Conservation (phyloP, 1,140 invertebrate genomes). For the Sitophilus oryzae region DNA sequence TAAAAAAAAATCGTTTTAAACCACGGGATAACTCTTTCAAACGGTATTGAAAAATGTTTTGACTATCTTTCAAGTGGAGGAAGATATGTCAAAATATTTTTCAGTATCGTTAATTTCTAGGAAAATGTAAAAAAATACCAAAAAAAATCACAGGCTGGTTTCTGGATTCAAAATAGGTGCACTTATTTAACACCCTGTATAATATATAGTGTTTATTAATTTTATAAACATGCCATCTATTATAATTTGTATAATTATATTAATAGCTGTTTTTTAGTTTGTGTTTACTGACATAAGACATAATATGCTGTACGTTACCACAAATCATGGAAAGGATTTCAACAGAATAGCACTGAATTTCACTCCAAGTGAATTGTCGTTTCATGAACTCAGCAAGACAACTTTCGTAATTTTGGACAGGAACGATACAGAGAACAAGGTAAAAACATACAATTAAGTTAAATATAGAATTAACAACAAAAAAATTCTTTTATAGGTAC, state of each 20-base stretch:
- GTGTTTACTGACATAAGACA: slow-evolving; percentile 76
- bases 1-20: no score
- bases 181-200: no score
- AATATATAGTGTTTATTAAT: no score
- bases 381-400: slow-evolving; percentile 61
- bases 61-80: no score
- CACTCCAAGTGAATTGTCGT: slow-evolving; percentile 67
- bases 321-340: slow-evolving; percentile 65
- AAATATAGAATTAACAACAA: neutral
- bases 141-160: neutral
- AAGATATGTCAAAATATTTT: no score
- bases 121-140: no score
- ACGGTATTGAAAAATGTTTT: no score
- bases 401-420: slow-evolving; percentile 66
- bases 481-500: neutral
- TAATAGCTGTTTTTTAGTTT: slow-evolving; percentile 54
- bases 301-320: slow-evolving; percentile 71
- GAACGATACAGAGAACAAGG: slow-evolving; percentile 57
- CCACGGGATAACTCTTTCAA: no score
- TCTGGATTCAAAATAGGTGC: no score
- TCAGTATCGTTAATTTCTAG: no score
- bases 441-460: slow-evolving; percentile 43
- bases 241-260: no score
- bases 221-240: no score
- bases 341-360: slow-evolving; percentile 57